Conservation (phyloP, 2,888 invertebrate genomes). For the Slavum lentiscoides region DNA sequence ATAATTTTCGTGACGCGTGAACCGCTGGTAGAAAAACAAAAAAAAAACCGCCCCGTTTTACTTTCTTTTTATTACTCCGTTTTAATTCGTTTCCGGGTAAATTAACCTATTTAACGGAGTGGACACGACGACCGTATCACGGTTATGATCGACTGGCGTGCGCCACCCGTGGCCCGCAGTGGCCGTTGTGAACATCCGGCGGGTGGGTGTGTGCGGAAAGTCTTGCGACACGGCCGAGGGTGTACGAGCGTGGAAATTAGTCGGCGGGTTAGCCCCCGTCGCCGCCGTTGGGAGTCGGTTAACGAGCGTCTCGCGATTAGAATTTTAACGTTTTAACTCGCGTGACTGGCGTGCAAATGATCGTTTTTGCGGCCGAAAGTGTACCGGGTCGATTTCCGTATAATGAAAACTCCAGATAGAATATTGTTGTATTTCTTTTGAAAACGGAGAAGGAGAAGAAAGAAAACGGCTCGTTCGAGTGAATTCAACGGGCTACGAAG, state of each 20-base stretch:
- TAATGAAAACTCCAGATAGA: neutral
- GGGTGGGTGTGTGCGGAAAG: too few species aligned
- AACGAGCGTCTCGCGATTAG: conserved; percentile 39
- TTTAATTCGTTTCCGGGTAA: neutral
- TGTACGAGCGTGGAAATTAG: neutral
- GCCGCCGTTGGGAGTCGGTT: conserved; percentile 27
- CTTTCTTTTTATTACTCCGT: too few species aligned
- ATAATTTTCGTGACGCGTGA: neutral
- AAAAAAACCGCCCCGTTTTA: neutral
- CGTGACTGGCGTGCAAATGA: conserved; percentile 35
- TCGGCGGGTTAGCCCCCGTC: neutral
- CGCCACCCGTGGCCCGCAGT: neutral
- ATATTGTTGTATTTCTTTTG: neutral
- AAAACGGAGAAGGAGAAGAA: too few species aligned
- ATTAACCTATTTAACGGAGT: conserved; percentile 21
- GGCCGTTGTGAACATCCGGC: too few species aligned
- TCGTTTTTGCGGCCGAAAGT: neutral
- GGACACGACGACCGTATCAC: conserved; percentile 1
- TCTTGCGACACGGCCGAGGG: too few species aligned
- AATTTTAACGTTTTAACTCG: conserved; percentile 37
- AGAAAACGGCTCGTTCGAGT: too few species aligned
- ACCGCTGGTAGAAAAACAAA: neutral
- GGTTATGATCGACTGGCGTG: conserved; percentile 12
- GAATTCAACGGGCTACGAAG: too few species aligned
- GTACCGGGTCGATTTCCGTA: too few species aligned